Evolutionary conservation across 2,113 vertebrate genomes (phyloP).

Genomic region (Oreochromis spilurus): DNA sequence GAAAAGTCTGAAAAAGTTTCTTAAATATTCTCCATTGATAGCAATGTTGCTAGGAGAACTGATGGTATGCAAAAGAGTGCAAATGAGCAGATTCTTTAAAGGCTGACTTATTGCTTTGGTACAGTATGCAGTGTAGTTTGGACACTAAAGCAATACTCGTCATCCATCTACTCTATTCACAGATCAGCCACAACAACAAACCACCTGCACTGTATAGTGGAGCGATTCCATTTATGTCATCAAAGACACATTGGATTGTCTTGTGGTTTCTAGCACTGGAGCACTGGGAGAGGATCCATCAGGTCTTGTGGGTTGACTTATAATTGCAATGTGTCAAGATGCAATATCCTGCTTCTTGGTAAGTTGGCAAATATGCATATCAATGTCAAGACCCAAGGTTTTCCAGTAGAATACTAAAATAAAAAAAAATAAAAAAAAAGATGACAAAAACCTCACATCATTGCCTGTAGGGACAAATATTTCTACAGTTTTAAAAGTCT

Average conservation of each 20-base stretch:
- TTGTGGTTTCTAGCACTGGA: not conserved
- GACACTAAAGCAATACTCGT: not conserved
- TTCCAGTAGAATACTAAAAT: not conserved
- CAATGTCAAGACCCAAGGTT: not conserved
- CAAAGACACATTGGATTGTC: not conserved
- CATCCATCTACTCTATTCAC: not conserved
- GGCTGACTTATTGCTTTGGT: not conserved
- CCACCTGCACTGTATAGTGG: not conserved
- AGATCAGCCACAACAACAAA: not conserved
- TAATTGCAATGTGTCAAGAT: not conserved
- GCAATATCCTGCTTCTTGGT: not conserved
- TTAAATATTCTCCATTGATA: not conserved
- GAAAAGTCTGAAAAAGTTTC: not conserved
- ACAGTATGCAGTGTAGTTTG: not conserved
- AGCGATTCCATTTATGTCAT: not conserved
- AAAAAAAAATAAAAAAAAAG: not conserved
- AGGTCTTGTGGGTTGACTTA: not conserved
- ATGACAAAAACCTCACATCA: not conserved
- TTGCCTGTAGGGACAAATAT: not conserved
- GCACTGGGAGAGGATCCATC: not conserved
- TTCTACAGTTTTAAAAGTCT: not conserved
- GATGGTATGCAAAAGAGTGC: not conserved
- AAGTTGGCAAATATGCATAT: not conserved
- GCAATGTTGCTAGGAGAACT: not conserved
- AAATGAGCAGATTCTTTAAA: not conserved